phyloP scores from a whole-genome alignment of 2,888 invertebrate species.

The Trachelus stipa region DNA sequence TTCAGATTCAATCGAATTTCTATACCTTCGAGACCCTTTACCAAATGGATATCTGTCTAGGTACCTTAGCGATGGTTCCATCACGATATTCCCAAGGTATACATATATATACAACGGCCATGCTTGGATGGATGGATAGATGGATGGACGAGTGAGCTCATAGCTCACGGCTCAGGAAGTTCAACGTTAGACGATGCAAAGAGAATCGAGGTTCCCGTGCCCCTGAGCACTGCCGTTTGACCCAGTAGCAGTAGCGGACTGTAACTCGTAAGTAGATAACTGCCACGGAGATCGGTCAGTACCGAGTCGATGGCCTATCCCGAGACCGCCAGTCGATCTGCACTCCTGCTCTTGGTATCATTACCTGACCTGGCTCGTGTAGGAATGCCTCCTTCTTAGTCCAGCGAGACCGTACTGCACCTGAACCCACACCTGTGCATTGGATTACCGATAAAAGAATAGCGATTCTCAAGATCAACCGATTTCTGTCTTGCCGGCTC shows the following conservation, averaged over 20 bases:
- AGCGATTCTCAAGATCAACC: background rate
- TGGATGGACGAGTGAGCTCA: background rate
- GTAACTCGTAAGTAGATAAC: slow-evolving; percentile 57
- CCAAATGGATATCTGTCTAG: background rate
- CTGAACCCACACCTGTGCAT: background rate
- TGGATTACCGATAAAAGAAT: background rate
- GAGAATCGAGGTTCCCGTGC: slow-evolving; percentile 46
- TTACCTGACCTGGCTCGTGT: slow-evolving; percentile 50
- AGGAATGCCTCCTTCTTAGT: slow-evolving; percentile 43
- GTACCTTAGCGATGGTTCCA: background rate
- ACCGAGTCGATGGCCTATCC: slow-evolving; percentile 35
- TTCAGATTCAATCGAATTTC: background rate
- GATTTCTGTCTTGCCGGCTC: background rate
- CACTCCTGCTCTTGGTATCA: slow-evolving; percentile 45
- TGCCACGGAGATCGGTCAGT: slow-evolving; percentile 49
- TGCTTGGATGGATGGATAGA: background rate
- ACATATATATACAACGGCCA: background rate
- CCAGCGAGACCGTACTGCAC: background rate
- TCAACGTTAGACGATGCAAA: slow-evolving; percentile 5
- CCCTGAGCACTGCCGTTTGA: slow-evolving; percentile 54
- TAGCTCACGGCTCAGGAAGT: background rate
- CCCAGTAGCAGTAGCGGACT: slow-evolving; percentile 53
- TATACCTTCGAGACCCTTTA: background rate
- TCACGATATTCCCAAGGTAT: background rate
- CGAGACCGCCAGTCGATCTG: slow-evolving; percentile 13